Evolutionary conservation across 1,140 invertebrate genomes (phyloP), one percentile per base, ranked within the genome.

Genomic region (Drosophila pallidifrons): DNA sequence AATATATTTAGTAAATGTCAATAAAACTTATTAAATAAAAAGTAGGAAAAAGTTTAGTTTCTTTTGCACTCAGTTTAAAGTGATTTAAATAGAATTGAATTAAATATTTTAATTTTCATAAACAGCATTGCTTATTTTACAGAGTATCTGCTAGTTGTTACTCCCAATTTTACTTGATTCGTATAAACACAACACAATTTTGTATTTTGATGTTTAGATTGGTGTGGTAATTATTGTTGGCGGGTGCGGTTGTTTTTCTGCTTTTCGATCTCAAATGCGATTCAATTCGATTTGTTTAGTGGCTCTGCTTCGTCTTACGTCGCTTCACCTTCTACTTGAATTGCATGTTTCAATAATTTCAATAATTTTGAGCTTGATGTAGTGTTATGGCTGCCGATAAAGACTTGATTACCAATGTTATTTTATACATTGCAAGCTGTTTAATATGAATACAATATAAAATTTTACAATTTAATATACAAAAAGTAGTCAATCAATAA

Each of bases 321-420:
- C 16, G 0, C 47, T n/a, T 13, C 25, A n/a, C n/a, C 51, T 52
- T 52, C 28, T 52, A 6, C 15, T 46, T 15, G 11, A 75, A 72
- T 72, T 70, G 82, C 75, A 70, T 79, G 72, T 70, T 87, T 77
- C 72, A 82, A 86, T 66, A 82, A 67, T 70, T 87, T 76, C 72
- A 82, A 86, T 66, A 82, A 67, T 63, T 79, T 87, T 82, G 49
- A 64, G 65, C 67, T 86, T 86, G 82, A 83, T 79, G 75, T 77
- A 75, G 61, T 63, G 63, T 54, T 54, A 38, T 57, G 15, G 20
- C 11, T 41, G 28, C 43, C 63, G 8, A 10, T 41, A 41, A 25
- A 25, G 20, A 25, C 3, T 25, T 41, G 8, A 11, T 43, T 43
- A 7, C 13, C 3, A 7, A 13, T 38, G n/a, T 4, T 43, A 5